Conservation (phyloP, 1,140 invertebrate species). For the Potamilus streckersoni region DNA sequence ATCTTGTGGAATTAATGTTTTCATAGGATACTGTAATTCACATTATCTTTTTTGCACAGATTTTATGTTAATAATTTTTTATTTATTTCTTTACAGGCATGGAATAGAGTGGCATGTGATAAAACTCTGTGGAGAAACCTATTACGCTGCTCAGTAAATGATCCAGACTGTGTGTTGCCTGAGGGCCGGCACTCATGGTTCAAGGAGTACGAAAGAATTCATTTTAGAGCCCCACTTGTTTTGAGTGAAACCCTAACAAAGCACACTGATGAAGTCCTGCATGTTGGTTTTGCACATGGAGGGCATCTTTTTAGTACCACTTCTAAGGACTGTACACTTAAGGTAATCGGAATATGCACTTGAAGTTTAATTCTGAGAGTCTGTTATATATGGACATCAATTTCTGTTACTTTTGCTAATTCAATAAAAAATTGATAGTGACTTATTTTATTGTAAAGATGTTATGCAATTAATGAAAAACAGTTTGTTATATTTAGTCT, state of each 20-base stretch:
- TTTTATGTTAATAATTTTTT: no score
- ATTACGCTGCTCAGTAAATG: conserved; percentile 63
- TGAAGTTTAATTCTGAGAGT: no score
- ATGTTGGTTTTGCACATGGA: conserved; percentile 89
- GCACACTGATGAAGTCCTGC: conserved; percentile 74
- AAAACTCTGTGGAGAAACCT: conserved; percentile 63
- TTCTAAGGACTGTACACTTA: conserved; percentile 81
- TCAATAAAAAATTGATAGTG: no score
- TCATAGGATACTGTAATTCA: no score
- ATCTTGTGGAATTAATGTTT: no score
- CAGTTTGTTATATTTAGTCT: no score
- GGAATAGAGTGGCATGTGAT: conserved; percentile 62
- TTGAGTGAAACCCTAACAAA: conserved; percentile 81
- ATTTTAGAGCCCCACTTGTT: conserved; percentile 79
- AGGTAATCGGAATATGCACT: conserved; percentile 63
- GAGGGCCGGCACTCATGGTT: conserved; percentile 80
- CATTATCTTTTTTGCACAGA: no score
- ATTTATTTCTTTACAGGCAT: conserved; percentile 27
- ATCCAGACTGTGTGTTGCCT: conserved; percentile 64
- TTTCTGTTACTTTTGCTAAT: no score
- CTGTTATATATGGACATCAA: no score
- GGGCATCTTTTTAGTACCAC: conserved; percentile 88
- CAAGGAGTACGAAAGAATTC: conserved; percentile 80
- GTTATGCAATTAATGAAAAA: no score
- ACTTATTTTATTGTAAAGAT: no score